Conservation (phyloP, 2,113 vertebrate genomes). For the Hyla sarda region DNA sequence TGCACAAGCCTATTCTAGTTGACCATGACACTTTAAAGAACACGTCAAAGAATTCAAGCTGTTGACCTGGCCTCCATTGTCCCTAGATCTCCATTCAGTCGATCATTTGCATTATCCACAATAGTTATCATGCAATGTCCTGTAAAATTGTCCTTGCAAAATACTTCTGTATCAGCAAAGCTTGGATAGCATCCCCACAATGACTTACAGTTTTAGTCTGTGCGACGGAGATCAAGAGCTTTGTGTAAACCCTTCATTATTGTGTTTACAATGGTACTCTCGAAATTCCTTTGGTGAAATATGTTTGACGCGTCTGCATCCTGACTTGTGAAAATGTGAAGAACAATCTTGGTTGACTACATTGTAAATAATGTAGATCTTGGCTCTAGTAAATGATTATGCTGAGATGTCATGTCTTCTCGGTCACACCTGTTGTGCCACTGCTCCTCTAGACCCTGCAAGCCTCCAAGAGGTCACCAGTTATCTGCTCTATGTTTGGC, state of each 20-base stretch:
- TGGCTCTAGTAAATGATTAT: constrained; percentile 3
- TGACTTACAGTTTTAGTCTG: too few relatives aligned
- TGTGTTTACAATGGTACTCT: background rate
- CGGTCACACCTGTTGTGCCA: background rate
- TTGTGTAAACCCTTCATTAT: background rate
- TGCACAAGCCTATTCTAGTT: too few relatives aligned
- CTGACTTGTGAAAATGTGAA: background rate
- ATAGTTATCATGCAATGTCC: too few relatives aligned
- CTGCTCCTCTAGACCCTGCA: background rate
- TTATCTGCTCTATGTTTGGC: background rate
- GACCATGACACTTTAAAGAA: too few relatives aligned
- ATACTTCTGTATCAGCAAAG: too few relatives aligned
- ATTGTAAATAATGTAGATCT: background rate
- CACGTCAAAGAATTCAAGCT: too few relatives aligned
- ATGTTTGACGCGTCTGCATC: background rate
- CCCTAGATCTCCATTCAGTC: too few relatives aligned
- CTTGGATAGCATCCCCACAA: too few relatives aligned
- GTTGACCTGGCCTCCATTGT: too few relatives aligned
- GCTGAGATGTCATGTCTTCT: background rate
- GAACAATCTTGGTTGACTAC: background rate
- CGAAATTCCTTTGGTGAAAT: background rate
- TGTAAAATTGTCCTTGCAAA: too few relatives aligned
- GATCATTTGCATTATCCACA: too few relatives aligned
- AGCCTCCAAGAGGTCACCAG: background rate
- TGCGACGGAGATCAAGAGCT: background rate